Percentiles rank a stretch among this genome's conserved stretches.
Evolutionary conservation across 2,113 vertebrate genomes (phyloP).

Genomic region (Camelus bactrianus): DNA sequence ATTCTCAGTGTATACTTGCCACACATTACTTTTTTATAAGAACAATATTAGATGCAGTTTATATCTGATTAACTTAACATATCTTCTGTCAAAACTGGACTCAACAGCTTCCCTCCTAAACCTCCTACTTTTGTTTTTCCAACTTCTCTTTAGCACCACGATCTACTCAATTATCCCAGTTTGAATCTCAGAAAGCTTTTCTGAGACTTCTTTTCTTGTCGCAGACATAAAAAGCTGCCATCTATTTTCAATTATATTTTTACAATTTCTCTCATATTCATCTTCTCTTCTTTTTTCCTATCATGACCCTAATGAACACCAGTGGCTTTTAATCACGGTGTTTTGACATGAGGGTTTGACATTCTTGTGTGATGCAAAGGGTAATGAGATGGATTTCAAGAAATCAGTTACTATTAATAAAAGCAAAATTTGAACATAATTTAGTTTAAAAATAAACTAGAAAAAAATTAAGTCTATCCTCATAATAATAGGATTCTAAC

Average conservation of each 20-base stretch:
- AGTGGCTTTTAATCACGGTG: neutral
- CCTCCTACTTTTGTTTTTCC: neutral
- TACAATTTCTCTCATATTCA: neutral
- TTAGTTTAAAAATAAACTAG: neutral
- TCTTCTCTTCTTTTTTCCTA: neutral
- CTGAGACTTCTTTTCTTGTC: neutral
- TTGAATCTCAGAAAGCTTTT: neutral
- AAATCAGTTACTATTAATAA: slow-evolving; percentile 28
- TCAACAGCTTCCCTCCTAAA: neutral
- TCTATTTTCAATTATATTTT: neutral
- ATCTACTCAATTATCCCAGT: neutral
- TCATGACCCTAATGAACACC: neutral
- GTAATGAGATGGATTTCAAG: slow-evolving; percentile 7
- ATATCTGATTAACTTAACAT: slow-evolving; percentile 15
- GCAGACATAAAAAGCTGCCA: neutral
- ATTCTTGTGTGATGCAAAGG: neutral
- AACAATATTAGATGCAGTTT: neutral
- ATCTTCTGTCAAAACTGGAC: slow-evolving; percentile 8
- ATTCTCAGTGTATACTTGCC: neutral
- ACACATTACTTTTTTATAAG: neutral
- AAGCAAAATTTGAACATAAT: neutral
- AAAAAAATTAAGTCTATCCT: neutral
- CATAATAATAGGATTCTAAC: neutral
- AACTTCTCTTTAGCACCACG: neutral
- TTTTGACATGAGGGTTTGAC: neutral